A percentile compares a stretch with the other conserved stretches of the same genome.
phyloP scores from a whole-genome alignment of 2,888 invertebrate genomes.

The Hyposoter didymator region DNA sequence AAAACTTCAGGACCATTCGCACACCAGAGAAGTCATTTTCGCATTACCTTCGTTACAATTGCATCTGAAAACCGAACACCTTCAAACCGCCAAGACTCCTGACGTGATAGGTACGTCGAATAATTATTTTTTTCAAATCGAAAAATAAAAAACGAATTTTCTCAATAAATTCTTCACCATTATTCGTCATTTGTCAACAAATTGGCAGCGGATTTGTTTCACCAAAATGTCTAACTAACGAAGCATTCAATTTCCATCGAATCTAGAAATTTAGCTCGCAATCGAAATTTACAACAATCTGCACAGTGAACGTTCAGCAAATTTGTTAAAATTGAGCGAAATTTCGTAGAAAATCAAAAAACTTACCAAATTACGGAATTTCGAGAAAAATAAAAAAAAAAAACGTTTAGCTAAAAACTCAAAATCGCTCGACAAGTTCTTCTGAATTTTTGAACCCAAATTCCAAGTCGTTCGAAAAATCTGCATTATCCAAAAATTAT shows the following conservation, averaged over 20 bases:
- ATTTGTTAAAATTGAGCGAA: too few species aligned
- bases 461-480: too few species aligned
- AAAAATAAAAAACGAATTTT: not conserved
- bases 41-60: constrained; percentile 96
- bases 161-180: not conserved
- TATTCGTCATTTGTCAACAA: not conserved
- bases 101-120: constrained; percentile 86
- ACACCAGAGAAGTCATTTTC: constrained; percentile 98
- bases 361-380: too few species aligned
- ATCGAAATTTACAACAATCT: not conserved
- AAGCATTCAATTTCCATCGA: not conserved
- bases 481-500: too few species aligned
- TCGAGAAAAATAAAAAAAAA: too few species aligned
- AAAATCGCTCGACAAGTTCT: too few species aligned
- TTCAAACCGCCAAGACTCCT: constrained; percentile 91
- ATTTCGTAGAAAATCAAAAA: too few species aligned
- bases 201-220: not conserved
- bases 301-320: not conserved
- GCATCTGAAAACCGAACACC: constrained; percentile 96
- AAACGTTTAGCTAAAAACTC: too few species aligned
- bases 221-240: not conserved
- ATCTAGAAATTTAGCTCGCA: not conserved
- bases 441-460: too few species aligned
- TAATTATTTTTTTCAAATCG: not conserved
- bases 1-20: constrained; percentile 91